Base-by-base conservation (phyloP, 92 coral and sea anemone genomes). In the Parazoanthus darwini region DNA sequence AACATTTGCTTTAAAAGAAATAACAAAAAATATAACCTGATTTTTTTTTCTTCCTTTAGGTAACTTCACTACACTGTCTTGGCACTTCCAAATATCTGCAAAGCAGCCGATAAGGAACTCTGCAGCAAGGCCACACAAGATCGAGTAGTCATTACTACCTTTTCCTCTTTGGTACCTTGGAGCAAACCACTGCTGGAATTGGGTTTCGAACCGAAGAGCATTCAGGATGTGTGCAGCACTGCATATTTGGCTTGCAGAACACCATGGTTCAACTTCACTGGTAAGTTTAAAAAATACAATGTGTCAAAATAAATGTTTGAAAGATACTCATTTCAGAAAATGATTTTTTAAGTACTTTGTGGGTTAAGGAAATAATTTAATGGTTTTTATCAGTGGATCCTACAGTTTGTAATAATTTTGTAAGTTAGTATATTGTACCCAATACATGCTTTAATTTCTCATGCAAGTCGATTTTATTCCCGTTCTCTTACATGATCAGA, bases 231-330 rank as follows among this genome's bases (percentile, higher is more conserved):
- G 68, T 22, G 86, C 92, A 20, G 92, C 92, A 13, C 75, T 78
- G 35, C 42, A 65, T 10, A 89, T 85, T 37, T 89, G 86, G 25
- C 77, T 59, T 1, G 90, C 90, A 43, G 81, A 71, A 68, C 66
- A 89, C 91, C 94, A 92, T 74, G 92, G 92, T 79, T 89, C 89
- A 39, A 81, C 89, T 82, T 89, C 89, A 78, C 91, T 85, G 83
- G 51, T 48, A 48, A 48, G 51, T 6, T 48, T 7, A 48, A 48
- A 48, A 46, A 48, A 48, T 8, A 48, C 11, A 48, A 48, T 48
- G 51, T 10, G 11, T 48, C 9, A 10, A 48, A 48, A 48, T 7
- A 1, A 48, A 48, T 48, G 51, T 10, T 48, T 48, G 10, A 11
- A 48, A 48, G 51, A 48, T 48, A 48, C 51, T 48, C 8, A 7